A percentile compares a stretch with the other conserved stretches of the same genome.
Evolutionary conservation across 2,888 invertebrate species (phyloP).

Genomic region (Protonemura montana): DNA sequence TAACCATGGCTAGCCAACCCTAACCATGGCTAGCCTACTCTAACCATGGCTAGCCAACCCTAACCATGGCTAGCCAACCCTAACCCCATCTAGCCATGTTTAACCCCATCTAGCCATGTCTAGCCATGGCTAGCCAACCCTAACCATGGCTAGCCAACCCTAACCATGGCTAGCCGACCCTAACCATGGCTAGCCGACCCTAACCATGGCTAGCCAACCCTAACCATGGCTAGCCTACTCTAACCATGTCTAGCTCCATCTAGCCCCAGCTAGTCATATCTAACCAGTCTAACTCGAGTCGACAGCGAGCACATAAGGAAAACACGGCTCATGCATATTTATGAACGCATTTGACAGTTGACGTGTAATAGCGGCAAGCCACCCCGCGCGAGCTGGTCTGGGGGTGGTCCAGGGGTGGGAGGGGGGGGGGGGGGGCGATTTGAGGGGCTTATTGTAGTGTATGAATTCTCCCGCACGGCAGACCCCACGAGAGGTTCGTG

Average conservation of each 20-base stretch:
- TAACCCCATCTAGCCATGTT: too few species aligned
- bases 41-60: not conserved
- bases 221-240: too few species aligned
- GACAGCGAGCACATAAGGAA: not conserved
- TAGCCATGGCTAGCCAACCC: too few species aligned
- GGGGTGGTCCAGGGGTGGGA: conserved; percentile 24
- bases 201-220: too few species aligned
- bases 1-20: not conserved
- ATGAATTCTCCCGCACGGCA: conserved; percentile 44
- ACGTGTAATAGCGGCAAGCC: conserved; percentile 44
- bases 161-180: too few species aligned
- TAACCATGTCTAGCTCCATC: too few species aligned
- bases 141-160: too few species aligned
- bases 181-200: too few species aligned
- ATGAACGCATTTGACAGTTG: conserved; percentile 48
- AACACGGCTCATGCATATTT: conserved; percentile 44
- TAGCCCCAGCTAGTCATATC: too few species aligned
- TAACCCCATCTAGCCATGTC: too few species aligned
- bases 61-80: not conserved
- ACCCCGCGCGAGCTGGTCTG: conserved; percentile 43
- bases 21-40: not conserved
- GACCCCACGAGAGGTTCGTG: conserved; percentile 34
- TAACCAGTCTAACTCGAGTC: too few species aligned
- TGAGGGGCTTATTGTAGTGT: conserved; percentile 41
- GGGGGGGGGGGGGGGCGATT: not conserved